A percentile compares a stretch with the other conserved stretches of the same genome.
phyloP scores from a whole-genome alignment of 2,113 vertebrate species.

The Aphyosemion australe region DNA sequence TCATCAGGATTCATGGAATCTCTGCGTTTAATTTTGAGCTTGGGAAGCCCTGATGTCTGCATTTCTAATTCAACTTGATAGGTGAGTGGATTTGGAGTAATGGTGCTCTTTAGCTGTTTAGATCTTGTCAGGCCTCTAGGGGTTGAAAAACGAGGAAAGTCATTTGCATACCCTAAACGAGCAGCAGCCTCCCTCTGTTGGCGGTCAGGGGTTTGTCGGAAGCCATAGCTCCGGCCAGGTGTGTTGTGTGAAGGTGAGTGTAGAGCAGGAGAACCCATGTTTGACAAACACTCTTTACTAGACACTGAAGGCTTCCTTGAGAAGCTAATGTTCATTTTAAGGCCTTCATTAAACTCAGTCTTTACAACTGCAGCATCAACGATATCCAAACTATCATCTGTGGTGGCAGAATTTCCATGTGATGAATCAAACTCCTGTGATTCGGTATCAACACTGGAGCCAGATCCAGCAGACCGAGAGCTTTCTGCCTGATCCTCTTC shows the following conservation, averaged over 20 bases:
- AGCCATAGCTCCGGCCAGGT: constrained; percentile 66
- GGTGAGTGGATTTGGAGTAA: constrained; percentile 50
- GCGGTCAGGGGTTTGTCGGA: constrained; percentile 81
- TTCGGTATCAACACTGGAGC: constrained; percentile 52
- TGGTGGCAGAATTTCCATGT: constrained; percentile 50
- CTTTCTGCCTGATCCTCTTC: constrained; percentile 12
- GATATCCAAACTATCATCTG: constrained; percentile 62
- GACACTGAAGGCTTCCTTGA: constrained; percentile 58
- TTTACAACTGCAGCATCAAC: constrained; percentile 47
- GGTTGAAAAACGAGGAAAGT: constrained; percentile 52
- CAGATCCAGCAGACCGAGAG: constrained; percentile 22
- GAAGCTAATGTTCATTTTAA: constrained; percentile 59
- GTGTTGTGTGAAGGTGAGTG: not conserved
- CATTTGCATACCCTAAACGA: constrained; percentile 69
- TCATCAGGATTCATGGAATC: constrained; percentile 71
- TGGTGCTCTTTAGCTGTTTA: constrained; percentile 11
- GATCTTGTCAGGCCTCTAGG: constrained; percentile 42
- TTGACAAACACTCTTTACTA: not conserved
- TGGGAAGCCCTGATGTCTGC: constrained; percentile 89
- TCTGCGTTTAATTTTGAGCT: constrained; percentile 86
- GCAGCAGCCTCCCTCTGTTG: constrained; percentile 82
- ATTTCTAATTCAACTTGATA: constrained; percentile 91
- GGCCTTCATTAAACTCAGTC: constrained; percentile 42
- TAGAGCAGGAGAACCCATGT: constrained; percentile 15
- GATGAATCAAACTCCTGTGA: constrained; percentile 58